These are phyloP conservation scores for Protomyctophum bolini DNA, from an alignment of 2,113 vertebrate genomes.

Conservation along the genomic window DNA sequence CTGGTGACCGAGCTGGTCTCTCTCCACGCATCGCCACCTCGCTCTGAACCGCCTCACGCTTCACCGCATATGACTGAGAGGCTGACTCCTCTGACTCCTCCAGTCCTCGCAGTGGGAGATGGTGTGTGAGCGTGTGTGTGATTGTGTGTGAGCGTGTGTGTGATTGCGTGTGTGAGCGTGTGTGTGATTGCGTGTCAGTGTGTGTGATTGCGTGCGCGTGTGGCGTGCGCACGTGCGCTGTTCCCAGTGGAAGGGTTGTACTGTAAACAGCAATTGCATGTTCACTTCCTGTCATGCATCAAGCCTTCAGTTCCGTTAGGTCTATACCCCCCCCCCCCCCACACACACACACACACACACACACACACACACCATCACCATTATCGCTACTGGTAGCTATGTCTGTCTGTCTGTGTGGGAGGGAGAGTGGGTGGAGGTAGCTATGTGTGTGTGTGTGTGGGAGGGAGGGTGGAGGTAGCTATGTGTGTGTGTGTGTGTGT, in stretches of 20 bases:
- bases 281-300: slow-evolving; percentile 51
- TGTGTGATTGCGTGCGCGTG: not conserved
- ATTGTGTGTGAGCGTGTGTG: slow-evolving; percentile 9
- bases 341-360: no score
- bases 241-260: not conserved
- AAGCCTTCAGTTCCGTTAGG: slow-evolving; percentile 15
- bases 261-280: slow-evolving; percentile 35
- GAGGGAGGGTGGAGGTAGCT: no score
- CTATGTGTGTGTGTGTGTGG: no score
- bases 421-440: no score
- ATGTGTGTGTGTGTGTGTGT: no score
- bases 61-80: slow-evolving; percentile 29
- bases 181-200: slow-evolving; percentile 15
- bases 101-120: slow-evolving; percentile 18
- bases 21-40: slow-evolving; percentile 43
- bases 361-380: no score
- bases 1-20: slow-evolving; percentile 45
- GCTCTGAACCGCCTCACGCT: slow-evolving; percentile 19
- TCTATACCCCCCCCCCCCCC: not conserved
- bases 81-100: no score
- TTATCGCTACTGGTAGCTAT: no score
- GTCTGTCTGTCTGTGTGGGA: no score
- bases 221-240: not conserved
- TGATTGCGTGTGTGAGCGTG: slow-evolving; percentile 1
- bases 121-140: not conserved